These are phyloP conservation scores for Syngnathus scovelli DNA, from an alignment of 2,113 vertebrate species.

Conservation along the genomic window DNA sequence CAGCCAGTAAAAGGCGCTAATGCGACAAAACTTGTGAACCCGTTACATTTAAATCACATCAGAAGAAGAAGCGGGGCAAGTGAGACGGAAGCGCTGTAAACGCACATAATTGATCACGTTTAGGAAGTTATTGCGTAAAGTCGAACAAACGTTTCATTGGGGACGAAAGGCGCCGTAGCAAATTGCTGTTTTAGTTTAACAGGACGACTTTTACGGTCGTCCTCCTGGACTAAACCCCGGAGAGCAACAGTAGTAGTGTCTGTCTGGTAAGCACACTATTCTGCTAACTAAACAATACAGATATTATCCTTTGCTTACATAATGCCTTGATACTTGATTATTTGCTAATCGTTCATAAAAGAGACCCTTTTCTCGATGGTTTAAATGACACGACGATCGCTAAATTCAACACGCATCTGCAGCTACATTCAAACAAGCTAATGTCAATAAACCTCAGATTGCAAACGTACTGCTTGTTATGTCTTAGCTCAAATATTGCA, in stretches of 20 bases:
- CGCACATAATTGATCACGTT: conserved; percentile 4
- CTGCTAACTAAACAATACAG: neutral
- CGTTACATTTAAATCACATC: neutral
- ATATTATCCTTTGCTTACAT: neutral
- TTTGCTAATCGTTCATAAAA: neutral
- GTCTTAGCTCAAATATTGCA: neutral
- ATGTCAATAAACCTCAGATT: neutral
- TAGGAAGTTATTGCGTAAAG: conserved; percentile 26
- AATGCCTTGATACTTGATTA: neutral
- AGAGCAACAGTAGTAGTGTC: conserved; percentile 28
- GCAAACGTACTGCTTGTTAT: neutral
- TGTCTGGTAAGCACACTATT: conserved; percentile 45
- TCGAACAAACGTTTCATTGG: neutral
- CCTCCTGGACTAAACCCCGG: conserved; percentile 21
- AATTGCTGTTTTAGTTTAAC: neutral
- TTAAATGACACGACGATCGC: neutral
- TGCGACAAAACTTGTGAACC: neutral
- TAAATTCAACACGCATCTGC: neutral
- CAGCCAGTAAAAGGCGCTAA: neutral
- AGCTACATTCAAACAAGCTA: neutral
- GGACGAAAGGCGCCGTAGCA: neutral
- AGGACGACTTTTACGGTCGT: conserved; percentile 7
- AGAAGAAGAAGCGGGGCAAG: conserved; percentile 34
- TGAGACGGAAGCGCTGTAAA: conserved; percentile 40
- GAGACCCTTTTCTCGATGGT: neutral